Evolutionary conservation across 1,140 invertebrate species (phyloP), one percentile per base, ranked within the genome.

Genomic region (Trachymyrmex septentrionalis): DNA sequence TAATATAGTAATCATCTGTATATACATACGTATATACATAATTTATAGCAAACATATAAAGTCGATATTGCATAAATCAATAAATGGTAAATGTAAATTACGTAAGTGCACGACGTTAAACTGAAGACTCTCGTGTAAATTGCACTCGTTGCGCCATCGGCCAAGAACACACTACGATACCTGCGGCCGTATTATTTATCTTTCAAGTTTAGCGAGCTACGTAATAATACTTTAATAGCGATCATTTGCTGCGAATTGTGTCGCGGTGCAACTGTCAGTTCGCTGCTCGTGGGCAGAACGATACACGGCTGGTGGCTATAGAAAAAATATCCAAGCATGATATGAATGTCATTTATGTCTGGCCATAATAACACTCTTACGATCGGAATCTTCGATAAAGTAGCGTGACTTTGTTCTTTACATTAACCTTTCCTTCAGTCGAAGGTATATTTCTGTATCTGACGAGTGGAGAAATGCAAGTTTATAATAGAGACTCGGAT

Each of bases 311-410:
- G 6, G 14, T 12, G 21, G 2, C 67, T 75, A 63, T 84, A 75
- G 38, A 48, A 75, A 7, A 71, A 61, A 73, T 73, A 84, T 48
- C 16, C 24, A 9, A 61, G n/a, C 24, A 5, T 12, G 27, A 63
- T 73, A 14, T 38, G 71, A 73, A 72, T 73, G 69, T 61, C 80
- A 73, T 59, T 73, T 84, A 67, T 67, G 10, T 53, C 67, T 73
- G 24, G 53, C 16, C 24, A 48, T 48, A 73, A 72, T 59, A 69
- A 30, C 10, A 24, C 12, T 73, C 16, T 48, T 30, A 30, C 19
- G 34, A 59, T 82, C 21, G 21, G 34, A 82, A 72, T 82, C 24
- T n/a, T 7, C 21, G 66, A 44, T 72, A 50, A 82, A 72, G 19
- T 82, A n/a, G 38, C 55, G 55, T 63, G 69, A 63, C 80, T 61